These are phyloP conservation scores for Periplaneta americana DNA, from an alignment of 1,140 invertebrate species.

Conservation along the genomic window DNA sequence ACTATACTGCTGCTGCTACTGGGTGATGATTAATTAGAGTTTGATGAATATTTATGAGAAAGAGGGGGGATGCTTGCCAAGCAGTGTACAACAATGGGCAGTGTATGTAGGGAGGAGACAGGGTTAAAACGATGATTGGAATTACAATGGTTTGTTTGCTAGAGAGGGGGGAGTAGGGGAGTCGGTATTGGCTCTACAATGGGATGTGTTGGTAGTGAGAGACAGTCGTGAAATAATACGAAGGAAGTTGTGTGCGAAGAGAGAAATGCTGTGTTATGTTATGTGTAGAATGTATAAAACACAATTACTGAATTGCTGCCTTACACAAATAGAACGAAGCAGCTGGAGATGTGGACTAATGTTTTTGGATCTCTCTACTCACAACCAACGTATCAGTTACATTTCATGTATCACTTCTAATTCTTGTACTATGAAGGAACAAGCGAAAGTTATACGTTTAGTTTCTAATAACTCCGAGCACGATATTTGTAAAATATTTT, in stretches of 20 bases:
- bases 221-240: background rate
- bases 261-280: background rate
- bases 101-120: background rate
- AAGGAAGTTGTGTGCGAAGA: background rate
- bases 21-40: conserved; percentile 17
- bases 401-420: no score
- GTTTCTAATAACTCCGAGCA: no score
- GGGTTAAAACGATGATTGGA: conserved; percentile 9
- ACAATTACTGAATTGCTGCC: no score
- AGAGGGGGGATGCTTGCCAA: background rate
- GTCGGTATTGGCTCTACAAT: background rate
- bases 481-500: no score
- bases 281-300: no score
- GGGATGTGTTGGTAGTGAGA: background rate
- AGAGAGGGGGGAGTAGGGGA: background rate
- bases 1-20: background rate
- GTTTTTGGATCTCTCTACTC: no score
- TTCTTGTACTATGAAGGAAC: no score
- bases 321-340: no score
- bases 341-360: no score
- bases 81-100: conserved; percentile 4
- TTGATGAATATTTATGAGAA: conserved; percentile 15
- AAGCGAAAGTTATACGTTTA: no score
- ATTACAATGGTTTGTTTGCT: conserved; percentile 8
- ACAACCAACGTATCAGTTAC: no score